Percentiles rank a stretch among this genome's conserved stretches.
These are phyloP conservation scores for Fratercula arctica DNA, from an alignment of 2,797 vertebrate species.

Conservation along the genomic window DNA sequence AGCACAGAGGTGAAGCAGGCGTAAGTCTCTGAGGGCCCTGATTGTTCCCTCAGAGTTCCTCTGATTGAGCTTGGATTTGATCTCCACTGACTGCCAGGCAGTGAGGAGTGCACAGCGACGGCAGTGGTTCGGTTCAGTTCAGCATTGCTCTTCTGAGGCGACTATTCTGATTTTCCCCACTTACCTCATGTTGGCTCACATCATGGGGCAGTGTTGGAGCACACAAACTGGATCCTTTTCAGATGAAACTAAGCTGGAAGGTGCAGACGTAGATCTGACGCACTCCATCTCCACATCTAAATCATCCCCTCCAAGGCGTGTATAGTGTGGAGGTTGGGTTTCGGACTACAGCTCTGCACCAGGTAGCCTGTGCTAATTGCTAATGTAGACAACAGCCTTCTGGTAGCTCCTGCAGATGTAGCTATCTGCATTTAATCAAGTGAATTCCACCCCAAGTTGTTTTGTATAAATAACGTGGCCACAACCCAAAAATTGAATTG, in stretches of 20 bases:
- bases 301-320: not conserved
- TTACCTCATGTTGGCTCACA: not conserved
- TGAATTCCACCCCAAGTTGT: not conserved
- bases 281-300: not conserved
- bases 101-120: accelerated
- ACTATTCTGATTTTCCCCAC: not conserved
- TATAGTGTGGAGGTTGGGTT: not conserved
- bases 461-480: not conserved
- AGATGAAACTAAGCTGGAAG: not conserved
- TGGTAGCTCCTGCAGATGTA: not conserved
- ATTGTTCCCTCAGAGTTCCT: not conserved
- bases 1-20: not conserved
- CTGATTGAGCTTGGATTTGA: not conserved
- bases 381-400: not conserved
- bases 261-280: not conserved
- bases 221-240: not conserved
- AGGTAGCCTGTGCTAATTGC: not conserved
- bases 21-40: not conserved
- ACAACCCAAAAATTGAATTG: not conserved
- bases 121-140: not conserved
- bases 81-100: not conserved
- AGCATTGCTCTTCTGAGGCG: not conserved
- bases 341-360: not conserved
- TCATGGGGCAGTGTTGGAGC: accelerated
- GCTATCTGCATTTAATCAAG: not conserved